A percentile compares a stretch with the other conserved stretches of the same genome.
These are phyloP conservation scores for Cheilosia urbana DNA, from an alignment of 2,888 invertebrate genomes.

Conservation along the genomic window DNA sequence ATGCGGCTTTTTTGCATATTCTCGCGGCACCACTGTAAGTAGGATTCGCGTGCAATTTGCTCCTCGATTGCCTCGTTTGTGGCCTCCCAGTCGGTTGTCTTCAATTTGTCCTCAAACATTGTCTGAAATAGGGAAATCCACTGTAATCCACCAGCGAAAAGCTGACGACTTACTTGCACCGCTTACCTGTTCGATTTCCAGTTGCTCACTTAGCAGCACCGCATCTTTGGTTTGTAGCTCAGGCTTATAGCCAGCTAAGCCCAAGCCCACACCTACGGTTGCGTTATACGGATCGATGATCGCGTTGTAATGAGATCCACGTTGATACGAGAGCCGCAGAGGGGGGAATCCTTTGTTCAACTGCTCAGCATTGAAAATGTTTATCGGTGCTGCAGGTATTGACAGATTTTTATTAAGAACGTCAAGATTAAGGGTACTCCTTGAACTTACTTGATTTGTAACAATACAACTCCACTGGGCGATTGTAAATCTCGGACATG, in stretches of 20 bases:
- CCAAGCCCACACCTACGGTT: conserved; percentile 92
- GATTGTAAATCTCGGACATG: conserved; percentile 94
- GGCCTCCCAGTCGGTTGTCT: conserved; percentile 95
- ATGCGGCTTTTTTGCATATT: conserved; percentile 85
- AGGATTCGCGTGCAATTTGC: conserved; percentile 93
- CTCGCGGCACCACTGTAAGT: conserved; percentile 90
- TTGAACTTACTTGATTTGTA: conserved; percentile 81
- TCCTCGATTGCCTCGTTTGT: conserved; percentile 96
- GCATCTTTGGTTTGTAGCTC: conserved; percentile 90
- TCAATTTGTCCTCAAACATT: conserved; percentile 95
- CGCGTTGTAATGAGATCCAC: conserved; percentile 94
- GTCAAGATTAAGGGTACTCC: background rate
- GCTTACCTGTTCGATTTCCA: conserved; percentile 90
- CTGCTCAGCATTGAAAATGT: conserved; percentile 92
- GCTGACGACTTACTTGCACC: background rate
- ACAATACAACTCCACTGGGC: conserved; percentile 92
- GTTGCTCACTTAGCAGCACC: conserved; percentile 90
- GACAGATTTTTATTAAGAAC: background rate
- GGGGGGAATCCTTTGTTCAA: conserved; percentile 90
- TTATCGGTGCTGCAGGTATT: conserved; percentile 89
- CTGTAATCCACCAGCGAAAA: background rate
- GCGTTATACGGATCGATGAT: conserved; percentile 93
- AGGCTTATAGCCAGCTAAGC: conserved; percentile 91
- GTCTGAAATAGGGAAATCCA: conserved; percentile 84
- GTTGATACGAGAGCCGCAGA: conserved; percentile 93